phyloP scores from a whole-genome alignment of 2,888 invertebrate genomes.

The Cerastis rubricosa region DNA sequence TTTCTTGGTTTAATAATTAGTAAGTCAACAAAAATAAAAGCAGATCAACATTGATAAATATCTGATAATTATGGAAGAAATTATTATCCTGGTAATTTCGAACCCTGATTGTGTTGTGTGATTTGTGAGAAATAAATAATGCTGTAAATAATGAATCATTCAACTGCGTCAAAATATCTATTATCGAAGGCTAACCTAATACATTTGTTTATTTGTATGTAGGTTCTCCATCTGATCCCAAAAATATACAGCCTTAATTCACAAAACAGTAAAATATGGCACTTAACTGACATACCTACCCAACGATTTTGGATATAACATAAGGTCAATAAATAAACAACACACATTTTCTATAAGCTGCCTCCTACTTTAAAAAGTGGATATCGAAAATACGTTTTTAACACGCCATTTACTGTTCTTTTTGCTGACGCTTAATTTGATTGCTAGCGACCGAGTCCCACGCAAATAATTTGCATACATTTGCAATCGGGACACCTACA shows the following conservation, averaged over 20 bases:
- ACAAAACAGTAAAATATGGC: background rate
- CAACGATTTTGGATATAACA: background rate
- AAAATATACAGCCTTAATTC: background rate
- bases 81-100: no score
- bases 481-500: slow-evolving; percentile 76
- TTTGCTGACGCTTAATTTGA: slow-evolving; percentile 81
- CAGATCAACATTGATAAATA: no score
- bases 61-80: background rate
- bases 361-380: slow-evolving; percentile 45
- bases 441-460: slow-evolving; percentile 77
- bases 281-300: background rate
- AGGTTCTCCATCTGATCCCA: background rate
- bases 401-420: slow-evolving; percentile 76
- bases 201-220: background rate
- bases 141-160: no score
- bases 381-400: slow-evolving; percentile 66
- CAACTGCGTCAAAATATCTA: background rate
- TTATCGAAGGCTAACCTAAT: background rate
- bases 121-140: background rate
- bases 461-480: slow-evolving; percentile 85
- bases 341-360: slow-evolving; percentile 7
- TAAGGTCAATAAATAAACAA: slow-evolving; percentile 21
- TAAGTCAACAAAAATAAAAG: no score
- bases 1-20: no score
- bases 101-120: background rate